phyloP scores from a whole-genome alignment of 2,113 vertebrate genomes.

The Mustelus asterias region DNA sequence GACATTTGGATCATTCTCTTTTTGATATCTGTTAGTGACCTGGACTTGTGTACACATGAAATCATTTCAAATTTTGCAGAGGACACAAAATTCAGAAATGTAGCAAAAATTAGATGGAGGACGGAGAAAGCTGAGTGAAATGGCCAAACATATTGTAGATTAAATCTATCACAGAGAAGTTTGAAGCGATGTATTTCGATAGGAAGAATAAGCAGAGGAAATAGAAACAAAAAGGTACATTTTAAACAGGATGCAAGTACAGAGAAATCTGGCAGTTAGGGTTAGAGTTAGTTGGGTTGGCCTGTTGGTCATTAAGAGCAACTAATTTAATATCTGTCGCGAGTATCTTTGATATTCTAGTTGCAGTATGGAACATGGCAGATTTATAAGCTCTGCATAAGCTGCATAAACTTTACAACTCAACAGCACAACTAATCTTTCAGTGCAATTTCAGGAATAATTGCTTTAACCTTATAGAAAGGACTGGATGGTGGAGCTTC shows the following conservation, averaged over 20 bases:
- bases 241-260: neutral
- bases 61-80: neutral
- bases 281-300: neutral
- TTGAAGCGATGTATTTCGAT: neutral
- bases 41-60: neutral
- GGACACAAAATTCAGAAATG: neutral
- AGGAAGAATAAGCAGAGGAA: neutral
- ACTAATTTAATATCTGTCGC: slow-evolving; percentile 6
- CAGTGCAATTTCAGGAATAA: slow-evolving; percentile 17
- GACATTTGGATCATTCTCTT: neutral
- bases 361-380: neutral
- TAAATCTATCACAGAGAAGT: neutral
- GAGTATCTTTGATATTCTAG: neutral
- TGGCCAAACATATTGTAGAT: neutral
- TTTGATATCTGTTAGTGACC: neutral
- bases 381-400: neutral
- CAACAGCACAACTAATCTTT: neutral
- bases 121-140: neutral
- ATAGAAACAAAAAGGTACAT: neutral
- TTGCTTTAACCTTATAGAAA: neutral
- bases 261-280: neutral
- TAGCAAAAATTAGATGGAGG: neutral
- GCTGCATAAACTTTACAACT: neutral
- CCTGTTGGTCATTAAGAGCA: neutral
- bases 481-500: neutral